Evolutionary conservation across 2,888 invertebrate species (phyloP).

Genomic region (Drosophila tanythrix): DNA sequence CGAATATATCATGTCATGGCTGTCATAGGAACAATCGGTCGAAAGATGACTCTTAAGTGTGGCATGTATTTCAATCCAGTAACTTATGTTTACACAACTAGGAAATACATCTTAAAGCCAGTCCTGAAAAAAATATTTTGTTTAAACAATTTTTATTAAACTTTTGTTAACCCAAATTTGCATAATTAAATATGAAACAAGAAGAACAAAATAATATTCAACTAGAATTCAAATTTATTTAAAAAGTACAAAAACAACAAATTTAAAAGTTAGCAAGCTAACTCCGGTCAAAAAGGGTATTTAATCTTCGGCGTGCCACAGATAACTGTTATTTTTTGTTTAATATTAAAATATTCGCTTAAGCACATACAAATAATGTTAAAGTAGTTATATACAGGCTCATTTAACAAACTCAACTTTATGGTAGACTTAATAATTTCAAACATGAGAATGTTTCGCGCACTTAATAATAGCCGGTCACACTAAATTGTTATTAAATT

Average conservation of each 20-base stretch:
- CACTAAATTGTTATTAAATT: neutral
- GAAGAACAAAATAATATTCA: neutral
- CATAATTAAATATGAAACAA: neutral
- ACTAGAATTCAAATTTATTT: neutral
- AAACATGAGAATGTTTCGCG: constrained; percentile 11
- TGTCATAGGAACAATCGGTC: neutral
- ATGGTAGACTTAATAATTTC: neutral
- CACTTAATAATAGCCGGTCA: neutral
- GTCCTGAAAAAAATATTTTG: neutral
- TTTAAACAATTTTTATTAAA: neutral
- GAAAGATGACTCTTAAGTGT: neutral
- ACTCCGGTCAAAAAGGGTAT: neutral
- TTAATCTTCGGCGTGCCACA: too few species aligned
- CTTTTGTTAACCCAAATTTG: neutral
- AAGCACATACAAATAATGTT: neutral
- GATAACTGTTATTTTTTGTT: neutral
- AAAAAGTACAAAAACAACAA: neutral
- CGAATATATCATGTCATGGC: neutral
- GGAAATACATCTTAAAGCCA: neutral
- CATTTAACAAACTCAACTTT: neutral
- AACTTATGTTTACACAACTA: neutral
- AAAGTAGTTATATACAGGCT: neutral
- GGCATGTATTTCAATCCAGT: neutral
- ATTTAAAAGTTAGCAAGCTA: neutral
- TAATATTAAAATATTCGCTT: neutral